Percentiles rank a stretch among this genome's conserved stretches.
Evolutionary conservation across 2,888 invertebrate species (phyloP).

Genomic region (Gymnocheta viridis): DNA sequence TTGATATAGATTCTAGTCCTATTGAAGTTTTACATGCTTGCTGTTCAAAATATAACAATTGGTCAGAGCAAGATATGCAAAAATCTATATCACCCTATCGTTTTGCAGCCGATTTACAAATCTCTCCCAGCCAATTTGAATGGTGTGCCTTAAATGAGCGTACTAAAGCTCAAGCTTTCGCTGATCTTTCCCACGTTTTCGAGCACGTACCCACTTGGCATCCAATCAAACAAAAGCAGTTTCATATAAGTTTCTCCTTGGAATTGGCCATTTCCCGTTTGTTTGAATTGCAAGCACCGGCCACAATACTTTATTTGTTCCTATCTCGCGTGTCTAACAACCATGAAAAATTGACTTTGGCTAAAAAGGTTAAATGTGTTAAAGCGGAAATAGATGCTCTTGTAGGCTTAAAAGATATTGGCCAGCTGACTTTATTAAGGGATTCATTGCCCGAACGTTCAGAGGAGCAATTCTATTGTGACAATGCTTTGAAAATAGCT

Average conservation of each 20-base stretch:
- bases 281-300: slow-evolving; percentile 78
- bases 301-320: slow-evolving; percentile 79
- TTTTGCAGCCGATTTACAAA: slow-evolving; percentile 81
- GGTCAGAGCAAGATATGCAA: slow-evolving; percentile 78
- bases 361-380: slow-evolving; percentile 79
- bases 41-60: slow-evolving; percentile 78
- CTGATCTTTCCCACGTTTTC: slow-evolving; percentile 79
- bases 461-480: slow-evolving; percentile 89
- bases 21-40: slow-evolving; percentile 79
- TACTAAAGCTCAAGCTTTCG: slow-evolving; percentile 79
- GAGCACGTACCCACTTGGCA: slow-evolving; percentile 79
- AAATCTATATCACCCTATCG: slow-evolving; percentile 77
- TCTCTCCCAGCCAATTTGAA: slow-evolving; percentile 86
- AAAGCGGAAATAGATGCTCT: slow-evolving; percentile 80
- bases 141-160: slow-evolving; percentile 86
- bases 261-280: slow-evolving; percentile 78
- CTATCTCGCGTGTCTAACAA: slow-evolving; percentile 79
- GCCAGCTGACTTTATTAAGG: slow-evolving; percentile 76
- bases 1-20: slow-evolving; percentile 75
- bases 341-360: slow-evolving; percentile 76
- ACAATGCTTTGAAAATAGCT: slow-evolving; percentile 85
- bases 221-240: slow-evolving; percentile 80
- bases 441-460: slow-evolving; percentile 80
- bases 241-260: slow-evolving; percentile 80
- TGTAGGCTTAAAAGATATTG: slow-evolving; percentile 78